phyloP scores from a whole-genome alignment of 2,113 vertebrate species.

The Cyanocitta stelleri region DNA sequence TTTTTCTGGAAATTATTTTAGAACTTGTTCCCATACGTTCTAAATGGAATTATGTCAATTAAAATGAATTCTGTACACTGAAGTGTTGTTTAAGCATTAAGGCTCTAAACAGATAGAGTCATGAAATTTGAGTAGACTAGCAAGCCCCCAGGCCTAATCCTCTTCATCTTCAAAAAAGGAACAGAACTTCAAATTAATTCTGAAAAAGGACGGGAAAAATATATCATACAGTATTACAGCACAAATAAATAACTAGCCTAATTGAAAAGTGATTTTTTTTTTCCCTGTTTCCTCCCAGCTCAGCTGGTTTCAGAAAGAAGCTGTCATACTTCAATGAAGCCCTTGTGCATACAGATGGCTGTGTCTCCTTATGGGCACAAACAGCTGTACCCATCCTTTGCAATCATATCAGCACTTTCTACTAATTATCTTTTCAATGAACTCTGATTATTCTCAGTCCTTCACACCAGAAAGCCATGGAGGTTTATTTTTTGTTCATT shows the following conservation, averaged over 20 bases:
- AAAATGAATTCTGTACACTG: neutral
- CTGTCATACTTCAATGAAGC: neutral
- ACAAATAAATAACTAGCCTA: slow-evolving; percentile 25
- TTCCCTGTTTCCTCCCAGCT: neutral
- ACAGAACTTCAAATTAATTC: neutral
- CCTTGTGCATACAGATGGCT: slow-evolving; percentile 22
- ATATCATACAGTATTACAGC: neutral
- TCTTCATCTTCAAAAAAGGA: neutral
- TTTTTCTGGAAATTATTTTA: neutral
- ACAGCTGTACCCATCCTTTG: slow-evolving; percentile 3
- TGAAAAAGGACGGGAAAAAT: neutral
- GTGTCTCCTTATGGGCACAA: neutral
- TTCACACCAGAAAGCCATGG: neutral
- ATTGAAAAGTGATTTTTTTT: neutral
- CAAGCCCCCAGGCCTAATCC: neutral
- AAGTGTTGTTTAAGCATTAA: neutral
- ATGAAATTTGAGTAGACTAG: neutral
- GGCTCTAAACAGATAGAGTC: neutral
- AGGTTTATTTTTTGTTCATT: neutral
- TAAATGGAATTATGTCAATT: neutral
- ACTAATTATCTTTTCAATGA: slow-evolving; percentile 23
- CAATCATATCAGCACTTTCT: slow-evolving; percentile 15
- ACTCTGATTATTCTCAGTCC: slow-evolving; percentile 6
- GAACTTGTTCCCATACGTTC: neutral
- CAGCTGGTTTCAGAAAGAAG: slow-evolving; percentile 30